Conservation (phyloP, 2,113 vertebrate species). For the Pelecanus crispus region DNA sequence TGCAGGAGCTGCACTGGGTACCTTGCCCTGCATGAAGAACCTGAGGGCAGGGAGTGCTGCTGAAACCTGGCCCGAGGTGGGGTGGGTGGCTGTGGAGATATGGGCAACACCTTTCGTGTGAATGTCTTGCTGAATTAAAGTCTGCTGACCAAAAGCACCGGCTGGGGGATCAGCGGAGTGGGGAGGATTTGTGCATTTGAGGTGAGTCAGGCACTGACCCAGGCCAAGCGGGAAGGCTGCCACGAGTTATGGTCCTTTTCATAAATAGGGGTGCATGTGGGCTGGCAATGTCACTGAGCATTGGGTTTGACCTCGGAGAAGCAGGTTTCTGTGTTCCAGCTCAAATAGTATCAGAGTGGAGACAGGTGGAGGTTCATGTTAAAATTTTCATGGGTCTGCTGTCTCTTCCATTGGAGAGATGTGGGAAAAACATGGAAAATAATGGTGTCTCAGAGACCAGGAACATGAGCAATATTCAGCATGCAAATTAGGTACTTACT, state of each 20-base stretch:
- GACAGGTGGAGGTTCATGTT: not conserved
- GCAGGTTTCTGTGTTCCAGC: not conserved
- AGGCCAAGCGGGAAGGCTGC: not conserved
- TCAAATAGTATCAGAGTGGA: not conserved
- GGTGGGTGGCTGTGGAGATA: not conserved
- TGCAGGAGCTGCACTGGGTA: accelerated
- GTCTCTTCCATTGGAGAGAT: not conserved
- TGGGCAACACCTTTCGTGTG: not conserved
- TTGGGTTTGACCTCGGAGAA: not conserved
- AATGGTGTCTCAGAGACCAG: not conserved
- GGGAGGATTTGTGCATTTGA: not conserved
- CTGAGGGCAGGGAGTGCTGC: not conserved
- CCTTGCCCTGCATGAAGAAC: accelerated
- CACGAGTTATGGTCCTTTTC: not conserved
- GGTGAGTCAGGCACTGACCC: not conserved
- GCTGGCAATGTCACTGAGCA: not conserved
- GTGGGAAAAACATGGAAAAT: not conserved
- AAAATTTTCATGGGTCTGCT: not conserved
- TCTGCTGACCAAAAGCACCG: accelerated
- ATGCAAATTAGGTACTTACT: not conserved
- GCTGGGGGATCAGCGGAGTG: accelerated
- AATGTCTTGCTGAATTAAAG: not conserved
- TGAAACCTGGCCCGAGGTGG: accelerated
- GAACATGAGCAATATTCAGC: not conserved
- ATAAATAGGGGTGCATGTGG: accelerated